Evolutionary conservation across 2,888 invertebrate species (phyloP), one percentile per base, ranked within the genome.

Genomic region (Iselma pallidipennis): DNA sequence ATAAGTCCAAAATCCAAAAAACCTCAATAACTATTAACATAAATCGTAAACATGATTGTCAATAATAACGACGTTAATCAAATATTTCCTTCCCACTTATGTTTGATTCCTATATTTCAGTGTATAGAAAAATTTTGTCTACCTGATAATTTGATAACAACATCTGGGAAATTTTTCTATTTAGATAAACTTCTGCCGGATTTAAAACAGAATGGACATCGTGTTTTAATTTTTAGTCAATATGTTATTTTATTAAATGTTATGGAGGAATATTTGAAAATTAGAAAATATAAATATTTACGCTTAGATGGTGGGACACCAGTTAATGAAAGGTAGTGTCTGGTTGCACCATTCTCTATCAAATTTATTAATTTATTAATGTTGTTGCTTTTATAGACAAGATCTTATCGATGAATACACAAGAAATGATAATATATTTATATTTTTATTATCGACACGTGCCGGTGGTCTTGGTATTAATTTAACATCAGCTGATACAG

Each of bases 391-490:
- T 71, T 83, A 4, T 84, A 92, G 97, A 76, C 96, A 96, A 83
- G 89, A 91, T 67, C 81, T 98, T 78, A 97, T 98, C 77, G 94
- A 98, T 81, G 86, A 90, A 75, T 98, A 90, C 82, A 96, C 93
- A 74, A 82, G 85, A 7, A 91, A 96, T 77, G 76, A 83, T 2
- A 88, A 87, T 60, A 91, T 96, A 73, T 96, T 95, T 81, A 86
- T 95, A 72, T 98, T 98, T 82, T 85, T 98, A 61, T 81, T 98
- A 71, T 96, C 96, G 4, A 98, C 98, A 0, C 89, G 88, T 78
- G 98, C 98, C 0, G 98, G 98, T 29, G 98, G 98, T n/a, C 85
- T 96, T 54, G 96, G 96, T 57, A 96, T 96, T 76, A 96, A 96
- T 84, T 86, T 96, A 67, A 95, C 95, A 0, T 90, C 95, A 0